These are phyloP conservation scores for Noctuana brunneofusca DNA, from an alignment of 2,888 invertebrate genomes.

Conservation along the genomic window DNA sequence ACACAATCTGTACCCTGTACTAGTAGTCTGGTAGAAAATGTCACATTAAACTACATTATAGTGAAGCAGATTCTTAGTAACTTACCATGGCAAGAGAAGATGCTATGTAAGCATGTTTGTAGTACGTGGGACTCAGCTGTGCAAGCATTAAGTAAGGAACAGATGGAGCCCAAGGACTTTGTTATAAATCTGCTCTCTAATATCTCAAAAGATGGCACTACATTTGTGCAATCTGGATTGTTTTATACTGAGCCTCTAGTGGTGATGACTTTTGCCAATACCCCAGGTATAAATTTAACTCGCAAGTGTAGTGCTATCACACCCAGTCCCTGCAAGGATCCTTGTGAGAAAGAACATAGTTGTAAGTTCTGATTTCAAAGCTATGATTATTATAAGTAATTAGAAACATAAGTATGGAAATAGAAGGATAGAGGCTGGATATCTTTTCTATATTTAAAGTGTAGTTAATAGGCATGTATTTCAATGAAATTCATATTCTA, in stretches of 20 bases:
- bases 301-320: constrained; percentile 54
- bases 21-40: constrained; percentile 54
- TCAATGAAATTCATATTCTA: too few relatives aligned
- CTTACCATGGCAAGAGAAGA: constrained; percentile 71
- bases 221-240: constrained; percentile 56
- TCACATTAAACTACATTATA: constrained; percentile 71
- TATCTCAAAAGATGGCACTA: constrained; percentile 48
- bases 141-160: constrained; percentile 59
- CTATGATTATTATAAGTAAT: background rate
- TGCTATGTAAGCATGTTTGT: constrained; percentile 65
- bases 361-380: constrained; percentile 55
- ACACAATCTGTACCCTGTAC: constrained; percentile 50
- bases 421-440: background rate
- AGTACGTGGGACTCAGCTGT: constrained; percentile 67
- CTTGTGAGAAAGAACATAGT: constrained; percentile 64
- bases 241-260: constrained; percentile 64
- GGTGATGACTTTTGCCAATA: constrained; percentile 64
- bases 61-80: constrained; percentile 68
- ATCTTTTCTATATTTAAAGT: too few relatives aligned
- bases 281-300: constrained; percentile 49
- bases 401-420: background rate
- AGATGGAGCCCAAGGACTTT: constrained; percentile 63
- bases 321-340: constrained; percentile 56
- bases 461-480: too few relatives aligned
- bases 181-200: constrained; percentile 50